Conservation (phyloP, 2,888 invertebrate genomes). For the Papilio demoleus region DNA sequence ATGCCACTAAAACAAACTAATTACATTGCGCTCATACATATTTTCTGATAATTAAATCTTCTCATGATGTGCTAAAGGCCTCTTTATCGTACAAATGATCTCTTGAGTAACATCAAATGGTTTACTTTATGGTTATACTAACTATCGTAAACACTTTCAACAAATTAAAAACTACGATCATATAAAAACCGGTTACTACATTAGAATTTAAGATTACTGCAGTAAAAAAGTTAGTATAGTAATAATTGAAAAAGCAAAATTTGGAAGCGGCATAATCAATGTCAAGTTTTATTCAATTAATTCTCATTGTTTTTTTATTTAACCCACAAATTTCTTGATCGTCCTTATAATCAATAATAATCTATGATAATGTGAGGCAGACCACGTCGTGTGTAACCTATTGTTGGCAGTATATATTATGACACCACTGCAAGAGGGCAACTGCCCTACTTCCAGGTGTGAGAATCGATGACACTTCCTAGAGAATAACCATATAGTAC, state of each 20-base stretch:
- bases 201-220: background rate
- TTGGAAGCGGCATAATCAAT: background rate
- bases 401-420: constrained; percentile 10
- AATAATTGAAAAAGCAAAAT: no score
- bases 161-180: background rate
- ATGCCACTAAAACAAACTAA: constrained; percentile 11
- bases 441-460: constrained; percentile 19
- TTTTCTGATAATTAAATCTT: constrained; percentile 6
- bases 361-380: background rate
- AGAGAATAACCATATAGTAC: constrained; percentile 60
- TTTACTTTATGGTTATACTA: background rate
- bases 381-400: background rate
- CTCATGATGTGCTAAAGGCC: background rate
- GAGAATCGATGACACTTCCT: constrained; percentile 56
- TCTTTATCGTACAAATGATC: background rate
- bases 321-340: background rate
- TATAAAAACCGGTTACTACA: background rate
- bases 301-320: background rate
- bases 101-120: background rate
- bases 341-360: no score
- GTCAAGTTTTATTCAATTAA: background rate
- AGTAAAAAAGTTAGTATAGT: no score
- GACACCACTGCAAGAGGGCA: constrained; percentile 2
- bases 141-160: background rate
- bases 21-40: constrained; percentile 13